Percentiles rank a stretch among this genome's conserved stretches.
Conservation (phyloP, 2,888 invertebrate genomes). For the Venusia cambrica region DNA sequence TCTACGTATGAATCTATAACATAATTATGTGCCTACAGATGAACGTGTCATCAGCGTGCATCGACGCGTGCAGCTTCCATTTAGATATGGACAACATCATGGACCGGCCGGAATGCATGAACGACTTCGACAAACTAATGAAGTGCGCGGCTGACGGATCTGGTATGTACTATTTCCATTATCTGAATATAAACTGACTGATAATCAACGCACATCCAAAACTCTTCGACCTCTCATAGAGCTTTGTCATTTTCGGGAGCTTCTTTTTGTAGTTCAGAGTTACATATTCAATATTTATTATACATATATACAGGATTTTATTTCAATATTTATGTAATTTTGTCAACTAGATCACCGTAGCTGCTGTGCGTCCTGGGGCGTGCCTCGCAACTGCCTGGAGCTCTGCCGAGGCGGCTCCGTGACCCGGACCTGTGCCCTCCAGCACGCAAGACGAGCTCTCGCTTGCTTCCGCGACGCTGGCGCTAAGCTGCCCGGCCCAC, state of each 20-base stretch:
- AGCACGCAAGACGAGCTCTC: constrained; percentile 87
- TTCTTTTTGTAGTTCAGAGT: no score
- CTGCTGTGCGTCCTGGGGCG: constrained; percentile 90
- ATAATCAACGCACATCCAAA: no score
- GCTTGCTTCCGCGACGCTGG: constrained; percentile 91
- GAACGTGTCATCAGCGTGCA: constrained; percentile 89
- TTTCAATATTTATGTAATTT: no score
- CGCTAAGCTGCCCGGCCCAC: constrained; percentile 90
- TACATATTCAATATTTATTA: no score
- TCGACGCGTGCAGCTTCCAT: constrained; percentile 92
- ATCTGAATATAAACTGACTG: no score
- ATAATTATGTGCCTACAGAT: no score
- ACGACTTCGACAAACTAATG: constrained; percentile 92
- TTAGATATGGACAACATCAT: constrained; percentile 91
- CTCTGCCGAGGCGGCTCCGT: constrained; percentile 91
- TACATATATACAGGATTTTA: no score
- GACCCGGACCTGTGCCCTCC: constrained; percentile 85
- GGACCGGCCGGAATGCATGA: constrained; percentile 89
- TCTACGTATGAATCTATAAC: no score
- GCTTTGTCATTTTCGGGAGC: no score
- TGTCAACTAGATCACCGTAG: constrained; percentile 85
- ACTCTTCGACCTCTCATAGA: no score
- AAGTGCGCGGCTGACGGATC: constrained; percentile 91
- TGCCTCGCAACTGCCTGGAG: constrained; percentile 90
- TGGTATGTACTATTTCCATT: constrained; percentile 74